A percentile compares a stretch with the other conserved stretches of the same genome.
These are phyloP conservation scores for Myotis yumanensis DNA, from an alignment of 2,113 vertebrate species.

Conservation along the genomic window DNA sequence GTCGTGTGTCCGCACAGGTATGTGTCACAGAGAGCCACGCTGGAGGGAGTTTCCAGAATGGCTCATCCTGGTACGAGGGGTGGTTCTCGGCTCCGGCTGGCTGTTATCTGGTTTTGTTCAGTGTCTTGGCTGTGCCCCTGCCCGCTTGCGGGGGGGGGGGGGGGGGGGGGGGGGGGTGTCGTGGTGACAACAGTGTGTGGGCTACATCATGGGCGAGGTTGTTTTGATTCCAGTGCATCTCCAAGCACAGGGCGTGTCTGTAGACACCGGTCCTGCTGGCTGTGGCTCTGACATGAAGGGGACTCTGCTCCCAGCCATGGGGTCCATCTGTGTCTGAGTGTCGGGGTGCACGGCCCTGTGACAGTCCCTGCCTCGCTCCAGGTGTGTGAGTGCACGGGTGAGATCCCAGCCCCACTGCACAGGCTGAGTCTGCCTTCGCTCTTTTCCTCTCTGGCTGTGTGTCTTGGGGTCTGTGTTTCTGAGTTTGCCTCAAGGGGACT, in stretches of 20 bases:
- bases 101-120: neutral
- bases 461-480: neutral
- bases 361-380: neutral
- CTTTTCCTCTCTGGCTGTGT: rapidly evolving
- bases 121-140: neutral
- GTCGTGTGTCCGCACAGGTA: neutral
- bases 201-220: rapidly evolving
- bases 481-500: neutral
- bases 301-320: neutral
- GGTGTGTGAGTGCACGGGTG: rapidly evolving
- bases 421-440: neutral
- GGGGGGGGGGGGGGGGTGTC: neutral
- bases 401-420: rapidly evolving
- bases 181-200: neutral
- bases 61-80: neutral
- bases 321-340: neutral
- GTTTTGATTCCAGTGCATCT: neutral
- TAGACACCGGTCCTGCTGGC: rapidly evolving
- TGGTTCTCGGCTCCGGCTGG: neutral
- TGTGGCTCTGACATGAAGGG: neutral
- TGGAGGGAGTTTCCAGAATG: neutral
- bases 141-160: too few species aligned
- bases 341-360: rapidly evolving
- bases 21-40: rapidly evolving
- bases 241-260: neutral